Evolutionary conservation across 2,888 invertebrate species (phyloP).

Genomic region (Acanthopleura granulata): DNA sequence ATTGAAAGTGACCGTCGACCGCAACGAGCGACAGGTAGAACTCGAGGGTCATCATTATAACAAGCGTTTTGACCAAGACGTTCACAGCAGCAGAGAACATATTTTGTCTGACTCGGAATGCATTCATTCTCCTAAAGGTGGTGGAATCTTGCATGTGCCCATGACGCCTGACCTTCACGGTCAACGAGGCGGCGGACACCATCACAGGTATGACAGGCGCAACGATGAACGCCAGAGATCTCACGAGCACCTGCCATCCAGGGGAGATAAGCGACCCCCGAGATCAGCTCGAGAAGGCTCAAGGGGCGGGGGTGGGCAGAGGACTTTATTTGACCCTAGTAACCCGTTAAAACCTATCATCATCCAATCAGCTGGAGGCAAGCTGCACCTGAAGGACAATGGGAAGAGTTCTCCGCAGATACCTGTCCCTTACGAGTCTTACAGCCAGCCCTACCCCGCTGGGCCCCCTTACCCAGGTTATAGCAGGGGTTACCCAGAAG

Average conservation of each 20-base stretch:
- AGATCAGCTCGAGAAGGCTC: neutral
- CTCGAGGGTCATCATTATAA: neutral
- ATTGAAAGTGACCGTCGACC: constrained; percentile 22
- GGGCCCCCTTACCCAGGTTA: constrained; percentile 16
- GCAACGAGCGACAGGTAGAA: constrained; percentile 22
- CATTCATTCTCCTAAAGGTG: constrained; percentile 29
- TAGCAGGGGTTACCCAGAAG: constrained; percentile 10
- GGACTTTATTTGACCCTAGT: constrained; percentile 61
- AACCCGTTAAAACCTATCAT: constrained; percentile 61
- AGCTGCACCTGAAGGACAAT: constrained; percentile 26
- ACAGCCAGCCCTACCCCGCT: constrained; percentile 20
- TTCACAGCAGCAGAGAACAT: constrained; percentile 2
- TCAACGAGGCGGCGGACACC: neutral
- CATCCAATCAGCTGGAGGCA: constrained; percentile 31
- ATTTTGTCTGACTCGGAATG: constrained; percentile 17
- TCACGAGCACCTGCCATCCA: neutral
- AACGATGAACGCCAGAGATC: neutral
- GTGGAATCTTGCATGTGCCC: constrained; percentile 41
- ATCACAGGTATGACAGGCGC: neutral
- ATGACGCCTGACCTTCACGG: constrained; percentile 26
- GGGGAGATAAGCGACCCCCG: neutral
- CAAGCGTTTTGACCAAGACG: neutral
- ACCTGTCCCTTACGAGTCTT: constrained; percentile 20
- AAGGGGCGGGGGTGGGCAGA: constrained; percentile 35
- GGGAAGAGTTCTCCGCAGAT: constrained; percentile 24